Evolutionary conservation across 2,888 invertebrate genomes (phyloP).

Genomic region (Biston betularia): DNA sequence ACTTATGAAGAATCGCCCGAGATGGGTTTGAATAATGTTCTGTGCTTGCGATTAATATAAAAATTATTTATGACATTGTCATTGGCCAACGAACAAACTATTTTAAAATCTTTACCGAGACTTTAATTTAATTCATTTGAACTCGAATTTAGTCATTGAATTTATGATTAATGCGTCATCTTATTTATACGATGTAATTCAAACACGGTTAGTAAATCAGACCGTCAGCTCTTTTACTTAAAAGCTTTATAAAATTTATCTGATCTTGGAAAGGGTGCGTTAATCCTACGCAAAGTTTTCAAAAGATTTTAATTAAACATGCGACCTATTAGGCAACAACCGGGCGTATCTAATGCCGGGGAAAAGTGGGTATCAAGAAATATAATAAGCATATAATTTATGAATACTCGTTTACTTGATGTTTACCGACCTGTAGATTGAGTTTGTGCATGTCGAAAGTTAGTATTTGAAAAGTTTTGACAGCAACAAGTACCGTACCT

Average conservation of each 20-base stretch:
- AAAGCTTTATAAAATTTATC: constrained; percentile 36
- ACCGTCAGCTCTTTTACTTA: constrained; percentile 18
- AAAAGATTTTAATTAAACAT: constrained; percentile 46
- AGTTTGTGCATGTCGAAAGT: constrained; percentile 45
- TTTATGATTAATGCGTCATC: constrained; percentile 14
- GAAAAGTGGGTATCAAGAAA: constrained; percentile 11
- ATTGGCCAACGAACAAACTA: background rate
- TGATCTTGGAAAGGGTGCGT: constrained; percentile 34
- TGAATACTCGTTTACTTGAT: constrained; percentile 1
- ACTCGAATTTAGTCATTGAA: background rate
- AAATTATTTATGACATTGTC: constrained; percentile 14
- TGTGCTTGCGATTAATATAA: constrained; percentile 19
- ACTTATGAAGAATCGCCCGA: constrained; percentile 34
- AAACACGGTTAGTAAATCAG: constrained; percentile 7
- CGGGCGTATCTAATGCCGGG: constrained; percentile 19
- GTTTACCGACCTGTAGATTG: constrained; percentile 39
- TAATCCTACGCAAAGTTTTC: constrained; percentile 36
- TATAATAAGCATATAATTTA: constrained; percentile 8
- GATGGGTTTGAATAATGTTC: constrained; percentile 25
- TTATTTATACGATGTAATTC: constrained; percentile 2
- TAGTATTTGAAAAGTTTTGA: constrained; percentile 56
- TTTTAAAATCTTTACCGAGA: constrained; percentile 4
- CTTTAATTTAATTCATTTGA: constrained; percentile 9
- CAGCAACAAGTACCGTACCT: constrained; percentile 55
- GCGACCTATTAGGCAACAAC: constrained; percentile 28